Percentiles rank a stretch among this genome's conserved stretches.
phyloP scores from a whole-genome alignment of 2,888 invertebrate genomes.

The Cerastis leucographa region DNA sequence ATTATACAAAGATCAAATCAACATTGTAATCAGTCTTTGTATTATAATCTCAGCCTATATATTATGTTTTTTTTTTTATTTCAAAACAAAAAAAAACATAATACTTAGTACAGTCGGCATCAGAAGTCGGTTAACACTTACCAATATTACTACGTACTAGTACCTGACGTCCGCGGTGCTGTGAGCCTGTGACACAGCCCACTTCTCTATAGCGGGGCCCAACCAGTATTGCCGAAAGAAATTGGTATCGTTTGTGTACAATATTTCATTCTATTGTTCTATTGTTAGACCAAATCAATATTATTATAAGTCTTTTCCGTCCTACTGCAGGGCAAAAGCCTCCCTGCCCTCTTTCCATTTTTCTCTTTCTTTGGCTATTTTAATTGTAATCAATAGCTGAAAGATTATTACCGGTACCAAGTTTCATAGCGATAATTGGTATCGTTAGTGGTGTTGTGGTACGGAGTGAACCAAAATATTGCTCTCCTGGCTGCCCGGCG shows the following conservation, averaged over 20 bases:
- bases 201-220: not conserved
- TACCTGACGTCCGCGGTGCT: not conserved
- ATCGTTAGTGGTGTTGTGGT: slow-evolving; percentile 71
- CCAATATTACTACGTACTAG: too few species aligned
- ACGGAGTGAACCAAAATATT: slow-evolving; percentile 89
- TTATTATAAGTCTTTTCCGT: too few species aligned
- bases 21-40: not conserved
- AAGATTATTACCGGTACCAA: slow-evolving; percentile 57
- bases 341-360: too few species aligned
- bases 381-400: not conserved
- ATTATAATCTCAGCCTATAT: too few species aligned
- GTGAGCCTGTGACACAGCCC: not conserved
- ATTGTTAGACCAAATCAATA: not conserved
- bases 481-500: slow-evolving; percentile 85
- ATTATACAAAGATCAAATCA: not conserved
- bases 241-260: not conserved
- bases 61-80: too few species aligned
- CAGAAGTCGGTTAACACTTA: too few species aligned
- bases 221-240: not conserved
- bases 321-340: too few species aligned
- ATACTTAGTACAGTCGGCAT: too few species aligned
- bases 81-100: too few species aligned
- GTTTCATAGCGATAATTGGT: slow-evolving; percentile 56
- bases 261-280: not conserved
- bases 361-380: too few species aligned